phyloP scores from a whole-genome alignment of 64 coral and sea anemone species.

The Dendronephthya gigantea region DNA sequence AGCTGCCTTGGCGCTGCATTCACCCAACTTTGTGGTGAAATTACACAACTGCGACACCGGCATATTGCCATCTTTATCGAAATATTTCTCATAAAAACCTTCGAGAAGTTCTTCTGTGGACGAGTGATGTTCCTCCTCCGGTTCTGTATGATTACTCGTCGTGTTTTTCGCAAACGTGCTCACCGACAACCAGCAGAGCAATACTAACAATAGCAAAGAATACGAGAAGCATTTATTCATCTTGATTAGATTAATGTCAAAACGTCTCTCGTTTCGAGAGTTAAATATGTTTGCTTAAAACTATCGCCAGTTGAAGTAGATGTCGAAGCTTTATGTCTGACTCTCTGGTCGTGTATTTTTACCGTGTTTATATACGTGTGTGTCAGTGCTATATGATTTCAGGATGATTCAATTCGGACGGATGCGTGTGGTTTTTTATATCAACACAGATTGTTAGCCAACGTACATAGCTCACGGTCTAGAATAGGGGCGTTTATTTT shows the following conservation, averaged over 20 bases:
- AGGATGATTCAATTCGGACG: not conserved
- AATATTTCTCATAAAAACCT: not conserved
- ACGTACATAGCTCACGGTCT: not conserved
- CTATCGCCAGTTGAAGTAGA: not conserved
- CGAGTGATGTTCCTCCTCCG: not conserved
- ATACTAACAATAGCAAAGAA: not conserved
- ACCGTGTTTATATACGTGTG: not conserved
- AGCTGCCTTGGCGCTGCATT: not conserved
- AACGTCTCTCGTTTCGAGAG: not conserved
- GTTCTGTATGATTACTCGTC: not conserved
- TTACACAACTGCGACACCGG: not conserved
- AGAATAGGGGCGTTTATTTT: not conserved
- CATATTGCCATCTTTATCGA: not conserved
- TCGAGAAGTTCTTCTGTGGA: not conserved
- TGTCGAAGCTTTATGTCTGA: not conserved
- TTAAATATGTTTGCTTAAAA: not conserved
- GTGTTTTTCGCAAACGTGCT: not conserved
- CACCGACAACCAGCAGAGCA: not conserved
- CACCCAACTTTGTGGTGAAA: not conserved
- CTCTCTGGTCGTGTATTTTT: no score
- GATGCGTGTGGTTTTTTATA: not conserved
- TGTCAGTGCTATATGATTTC: not conserved
- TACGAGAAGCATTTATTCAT: not conserved
- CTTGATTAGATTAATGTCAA: not conserved
- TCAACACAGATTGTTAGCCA: not conserved